These are phyloP conservation scores for Phyllotis vaccarum DNA, from an alignment of 2,797 vertebrate species.

Conservation along the genomic window DNA sequence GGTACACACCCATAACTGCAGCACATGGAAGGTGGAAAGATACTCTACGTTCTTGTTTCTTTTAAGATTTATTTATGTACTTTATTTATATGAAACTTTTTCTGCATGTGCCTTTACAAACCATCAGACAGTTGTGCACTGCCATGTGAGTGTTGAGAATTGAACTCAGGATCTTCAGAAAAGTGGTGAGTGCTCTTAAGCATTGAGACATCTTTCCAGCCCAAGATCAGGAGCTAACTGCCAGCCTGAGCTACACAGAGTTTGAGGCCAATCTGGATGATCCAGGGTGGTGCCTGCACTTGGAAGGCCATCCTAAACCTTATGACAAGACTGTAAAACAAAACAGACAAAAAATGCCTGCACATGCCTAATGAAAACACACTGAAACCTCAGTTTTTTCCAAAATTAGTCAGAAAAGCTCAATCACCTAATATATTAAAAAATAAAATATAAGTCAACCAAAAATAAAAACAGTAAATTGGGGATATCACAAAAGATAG, in stretches of 20 bases:
- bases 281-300: background rate
- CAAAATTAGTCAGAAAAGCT: background rate
- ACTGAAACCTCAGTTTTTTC: background rate
- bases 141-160: no score
- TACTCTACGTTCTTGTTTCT: background rate
- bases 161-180: background rate
- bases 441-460: background rate
- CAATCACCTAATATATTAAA: constrained; percentile 39
- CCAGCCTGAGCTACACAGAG: background rate
- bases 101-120: background rate
- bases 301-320: background rate
- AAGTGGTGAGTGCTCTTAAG: background rate
- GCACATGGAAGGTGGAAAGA: background rate
- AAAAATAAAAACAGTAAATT: constrained; percentile 19
- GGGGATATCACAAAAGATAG: background rate
- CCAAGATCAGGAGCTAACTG: background rate
- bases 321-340: background rate
- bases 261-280: background rate
- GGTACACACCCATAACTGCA: background rate
- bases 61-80: background rate
- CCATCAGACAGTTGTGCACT: background rate
- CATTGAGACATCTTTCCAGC: background rate
- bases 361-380: constrained; percentile 24
- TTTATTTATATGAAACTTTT: background rate
- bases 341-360: background rate